Conservation (phyloP, 2,797 vertebrate genomes). For the Phoebastria nigripes region DNA sequence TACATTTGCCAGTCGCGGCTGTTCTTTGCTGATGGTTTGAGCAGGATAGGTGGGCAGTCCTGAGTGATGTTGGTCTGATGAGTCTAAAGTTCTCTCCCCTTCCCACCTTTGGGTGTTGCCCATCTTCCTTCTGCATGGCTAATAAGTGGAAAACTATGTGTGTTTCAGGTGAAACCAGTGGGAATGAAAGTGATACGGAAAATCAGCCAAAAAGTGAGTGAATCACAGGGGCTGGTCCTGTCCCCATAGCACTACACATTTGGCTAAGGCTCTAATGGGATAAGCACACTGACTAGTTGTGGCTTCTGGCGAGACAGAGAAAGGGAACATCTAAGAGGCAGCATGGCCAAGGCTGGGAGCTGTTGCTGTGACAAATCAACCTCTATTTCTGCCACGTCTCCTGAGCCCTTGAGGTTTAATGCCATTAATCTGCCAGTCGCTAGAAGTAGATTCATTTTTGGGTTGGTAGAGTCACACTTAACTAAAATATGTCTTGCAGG, state of each 20-base stretch:
- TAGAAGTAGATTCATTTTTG: background rate
- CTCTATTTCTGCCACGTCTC: background rate
- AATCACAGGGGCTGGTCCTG: slow-evolving; percentile 65
- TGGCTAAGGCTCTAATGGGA: background rate
- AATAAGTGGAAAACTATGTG: slow-evolving; percentile 43
- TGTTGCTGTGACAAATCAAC: background rate
- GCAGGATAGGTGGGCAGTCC: background rate
- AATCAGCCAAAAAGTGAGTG: slow-evolving; percentile 88
- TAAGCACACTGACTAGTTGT: background rate
- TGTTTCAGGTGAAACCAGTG: slow-evolving; percentile 90
- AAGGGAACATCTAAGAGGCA: background rate
- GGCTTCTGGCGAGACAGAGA: background rate
- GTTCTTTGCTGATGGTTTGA: background rate
- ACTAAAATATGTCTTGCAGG: background rate
- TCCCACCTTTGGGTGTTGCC: slow-evolving; percentile 31
- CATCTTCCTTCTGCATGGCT: background rate
- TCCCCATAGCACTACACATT: background rate
- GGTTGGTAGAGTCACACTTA: background rate
- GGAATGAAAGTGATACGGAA: slow-evolving; percentile 93
- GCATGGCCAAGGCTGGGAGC: background rate
- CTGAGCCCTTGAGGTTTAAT: background rate
- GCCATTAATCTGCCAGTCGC: background rate
- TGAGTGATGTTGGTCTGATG: background rate
- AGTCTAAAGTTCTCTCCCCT: background rate
- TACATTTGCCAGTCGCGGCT: background rate